phyloP scores from a whole-genome alignment of 1,140 invertebrate genomes.

The Adoxophyes honmai region DNA sequence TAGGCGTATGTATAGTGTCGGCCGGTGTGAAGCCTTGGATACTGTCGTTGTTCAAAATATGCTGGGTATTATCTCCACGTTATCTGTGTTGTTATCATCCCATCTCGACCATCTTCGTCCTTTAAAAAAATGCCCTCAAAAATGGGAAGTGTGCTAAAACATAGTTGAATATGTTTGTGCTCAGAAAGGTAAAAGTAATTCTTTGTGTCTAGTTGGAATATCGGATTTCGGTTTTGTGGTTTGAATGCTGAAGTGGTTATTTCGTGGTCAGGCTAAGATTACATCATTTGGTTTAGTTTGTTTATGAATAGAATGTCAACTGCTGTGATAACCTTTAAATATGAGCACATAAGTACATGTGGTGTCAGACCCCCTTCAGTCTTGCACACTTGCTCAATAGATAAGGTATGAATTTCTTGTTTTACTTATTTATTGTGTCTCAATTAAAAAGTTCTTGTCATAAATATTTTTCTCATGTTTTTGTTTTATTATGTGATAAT shows the following conservation, averaged over 20 bases:
- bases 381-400: background rate
- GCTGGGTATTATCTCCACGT: conserved; percentile 59
- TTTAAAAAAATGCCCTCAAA: conserved; percentile 26
- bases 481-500: too few species aligned
- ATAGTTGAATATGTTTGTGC: conserved; percentile 52
- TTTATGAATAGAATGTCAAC: background rate
- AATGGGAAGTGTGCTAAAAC: conserved; percentile 20
- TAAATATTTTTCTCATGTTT: background rate
- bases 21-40: conserved; percentile 34
- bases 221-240: background rate
- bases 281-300: conserved; percentile 8
- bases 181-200: conserved; percentile 55
- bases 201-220: conserved; percentile 27
- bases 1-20: conserved; percentile 11
- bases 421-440: too few species aligned
- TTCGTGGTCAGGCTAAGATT: background rate
- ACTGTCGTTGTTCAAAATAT: conserved; percentile 31
- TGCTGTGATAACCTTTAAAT: conserved; percentile 12
- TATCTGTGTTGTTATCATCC: conserved; percentile 62
- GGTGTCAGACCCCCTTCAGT: background rate
- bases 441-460: too few species aligned
- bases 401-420: background rate
- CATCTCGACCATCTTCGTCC: conserved; percentile 53
- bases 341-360: conserved; percentile 3
- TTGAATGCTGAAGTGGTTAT: background rate